A percentile compares a stretch with the other conserved stretches of the same genome.
Evolutionary conservation across 1,140 invertebrate species (phyloP).

Genomic region (Calliphora vicina): DNA sequence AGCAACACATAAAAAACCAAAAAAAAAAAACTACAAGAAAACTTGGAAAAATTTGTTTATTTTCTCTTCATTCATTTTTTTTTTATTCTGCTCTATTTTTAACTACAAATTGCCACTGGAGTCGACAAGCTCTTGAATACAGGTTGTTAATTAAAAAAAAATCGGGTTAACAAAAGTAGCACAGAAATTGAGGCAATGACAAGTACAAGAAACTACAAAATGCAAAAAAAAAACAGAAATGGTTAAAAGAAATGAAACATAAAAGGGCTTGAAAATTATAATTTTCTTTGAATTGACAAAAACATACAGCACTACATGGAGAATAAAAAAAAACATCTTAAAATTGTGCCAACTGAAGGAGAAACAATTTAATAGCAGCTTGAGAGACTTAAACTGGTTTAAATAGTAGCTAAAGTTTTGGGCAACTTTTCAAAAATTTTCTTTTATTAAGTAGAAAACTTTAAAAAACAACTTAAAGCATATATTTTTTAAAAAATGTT

Average conservation of each 20-base stretch:
- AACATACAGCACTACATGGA: background rate
- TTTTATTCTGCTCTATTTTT: background rate
- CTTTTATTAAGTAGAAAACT: too few species aligned
- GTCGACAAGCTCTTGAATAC: constrained; percentile 12
- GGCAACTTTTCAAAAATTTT: too few species aligned
- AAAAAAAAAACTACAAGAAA: background rate
- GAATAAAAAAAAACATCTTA: background rate
- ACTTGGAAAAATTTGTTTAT: background rate
- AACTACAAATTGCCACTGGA: constrained; percentile 9
- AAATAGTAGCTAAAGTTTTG: background rate
- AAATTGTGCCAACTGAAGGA: background rate
- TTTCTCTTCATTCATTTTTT: background rate
- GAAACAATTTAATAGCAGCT: background rate
- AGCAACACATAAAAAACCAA: background rate
- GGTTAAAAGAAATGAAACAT: background rate
- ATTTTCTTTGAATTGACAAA: constrained; percentile 15
- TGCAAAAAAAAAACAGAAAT: background rate
- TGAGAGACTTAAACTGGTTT: background rate
- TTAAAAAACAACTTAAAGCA: too few species aligned
- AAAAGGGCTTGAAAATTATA: constrained; percentile 15
- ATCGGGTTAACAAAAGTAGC: constrained; percentile 4
- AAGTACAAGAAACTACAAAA: constrained; percentile 6
- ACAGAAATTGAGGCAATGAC: constrained; percentile 10
- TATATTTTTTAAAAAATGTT: too few species aligned
- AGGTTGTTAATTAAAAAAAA: constrained; percentile 15